Base-by-base conservation (phyloP, 2,113 vertebrate genomes). In the Hippocampus comes region DNA sequence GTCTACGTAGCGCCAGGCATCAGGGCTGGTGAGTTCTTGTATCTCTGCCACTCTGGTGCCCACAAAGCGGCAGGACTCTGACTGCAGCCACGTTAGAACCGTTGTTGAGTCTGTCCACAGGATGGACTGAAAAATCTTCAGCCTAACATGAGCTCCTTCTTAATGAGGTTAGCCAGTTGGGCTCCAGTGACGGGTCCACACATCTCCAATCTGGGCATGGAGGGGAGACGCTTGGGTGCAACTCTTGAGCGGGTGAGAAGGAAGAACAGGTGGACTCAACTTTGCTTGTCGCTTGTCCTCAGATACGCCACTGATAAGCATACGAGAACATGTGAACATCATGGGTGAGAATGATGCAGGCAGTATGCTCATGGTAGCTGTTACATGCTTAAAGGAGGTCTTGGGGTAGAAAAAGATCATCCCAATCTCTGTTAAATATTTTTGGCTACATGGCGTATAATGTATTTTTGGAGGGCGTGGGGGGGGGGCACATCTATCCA, bases 11-110 rank as follows among this genome's bases (percentile, higher is more conserved):
- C 48, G 23, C 46, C 66, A 68, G 7, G 27, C 1, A 0, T 30
- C 23, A 2, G 17, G 25, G 18, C n/a, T 11, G 7, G 66, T 68
- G 46, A 55, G 66, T 25, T 55, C 66, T 8, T 68, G 27, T 25
- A 68, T 68, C 17, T 68, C 48, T 1, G 46, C 66, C 46, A 68
- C 66, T 27, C 66, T 55, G 8, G 48, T 34, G 25, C 48, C 66
- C 10, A 68, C 66, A 7, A 51, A 68, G 11, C 46, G 27, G 9
- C 48, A 68, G 6, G 6, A 68, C 12, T 68, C n/a, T 11, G 66
- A 68, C 46, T 68, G 46, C 18, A 68, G 15, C 49, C 25, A 68
- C 1, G 25, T 11, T 25, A 68, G 18, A 5, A 53, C 67, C 11
- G 67, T 68, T 17, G 30, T 34, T 9, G 67, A 55, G 30, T 68